Evolutionary conservation across 2,113 vertebrate genomes (phyloP), one percentile per base, ranked within the genome.

Genomic region (Platysternon megacephalum): DNA sequence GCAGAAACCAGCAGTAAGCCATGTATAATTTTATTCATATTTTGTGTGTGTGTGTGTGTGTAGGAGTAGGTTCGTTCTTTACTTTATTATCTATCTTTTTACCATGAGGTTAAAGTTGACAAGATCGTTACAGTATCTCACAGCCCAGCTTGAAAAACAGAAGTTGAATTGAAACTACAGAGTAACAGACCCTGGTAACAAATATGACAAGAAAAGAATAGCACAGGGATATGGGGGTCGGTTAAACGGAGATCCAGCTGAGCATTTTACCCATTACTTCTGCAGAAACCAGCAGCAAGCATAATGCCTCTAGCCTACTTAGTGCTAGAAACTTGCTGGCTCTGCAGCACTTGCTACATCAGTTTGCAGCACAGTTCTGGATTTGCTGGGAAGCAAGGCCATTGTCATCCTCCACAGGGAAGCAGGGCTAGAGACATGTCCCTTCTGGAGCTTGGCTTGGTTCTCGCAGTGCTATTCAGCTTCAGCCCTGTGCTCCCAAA

Each of bases 201-300:
- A 88, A 95, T 22, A 6, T 17, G 2, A 5, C 10, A 94, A 17
- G 94, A 24, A 49, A 53, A 91, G n/a, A 74, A 24, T 11, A 74
- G 68, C 21, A 21, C n/a, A 76, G 35, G 24, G 72, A 44, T 68
- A 68, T 16, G 61, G 61, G 21, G 61, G 8, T 17, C 61, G n/a
- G 16, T 68, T n/a, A 68, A 68, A 68, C 3, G n/a, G 61, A 35
- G 32, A n/a, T 13, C 72, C 85, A 89, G 49, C 46, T 89, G 91
- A 94, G 42, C 74, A 39, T 83, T 81, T 89, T 76, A 0, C 0
- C 49, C 78, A 46, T 19, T 53, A 1, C 89, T 74, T 89, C 95
- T 95, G 95, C 74, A 95, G 93, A 96, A 96, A 28, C 17, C 89
- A 96, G 93, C 91, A 96, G 5, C 55, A 39, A 84, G n/a, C 48